These are phyloP conservation scores for Andricus curvator DNA, from an alignment of 2,888 invertebrate species.

Conservation along the genomic window DNA sequence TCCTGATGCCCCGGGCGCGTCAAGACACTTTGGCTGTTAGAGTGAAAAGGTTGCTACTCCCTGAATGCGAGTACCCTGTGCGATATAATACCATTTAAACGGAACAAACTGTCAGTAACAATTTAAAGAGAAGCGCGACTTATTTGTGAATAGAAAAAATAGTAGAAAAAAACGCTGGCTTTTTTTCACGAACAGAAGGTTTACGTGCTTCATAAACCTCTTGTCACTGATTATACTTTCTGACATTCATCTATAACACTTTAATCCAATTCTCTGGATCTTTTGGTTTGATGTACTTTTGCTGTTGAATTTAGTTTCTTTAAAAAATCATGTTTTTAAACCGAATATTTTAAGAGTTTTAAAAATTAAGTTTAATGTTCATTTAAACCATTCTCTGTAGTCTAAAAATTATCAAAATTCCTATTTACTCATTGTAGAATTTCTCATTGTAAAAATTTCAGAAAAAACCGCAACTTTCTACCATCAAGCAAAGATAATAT, in stretches of 20 bases:
- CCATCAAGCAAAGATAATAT: no score
- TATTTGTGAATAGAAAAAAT: slow-evolving; percentile 8
- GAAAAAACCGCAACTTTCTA: no score
- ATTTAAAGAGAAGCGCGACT: slow-evolving; percentile 35
- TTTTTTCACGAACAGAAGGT: neutral
- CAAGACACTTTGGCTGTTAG: slow-evolving; percentile 27
- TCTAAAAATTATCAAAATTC: no score
- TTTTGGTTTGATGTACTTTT: neutral
- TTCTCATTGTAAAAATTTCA: no score
- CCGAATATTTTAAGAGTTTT: neutral
- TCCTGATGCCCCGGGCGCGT: slow-evolving; percentile 35
- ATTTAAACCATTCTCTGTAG: no score
- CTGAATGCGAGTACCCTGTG: slow-evolving; percentile 3
- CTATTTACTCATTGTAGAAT: no score
- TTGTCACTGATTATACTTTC: neutral
- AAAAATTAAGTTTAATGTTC: no score
- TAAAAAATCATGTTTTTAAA: no score
- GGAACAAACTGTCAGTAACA: slow-evolving; percentile 38
- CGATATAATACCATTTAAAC: slow-evolving; percentile 39
- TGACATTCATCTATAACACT: neutral
- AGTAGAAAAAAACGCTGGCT: neutral
- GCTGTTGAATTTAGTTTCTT: neutral
- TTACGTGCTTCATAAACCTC: neutral
- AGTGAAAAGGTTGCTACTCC: slow-evolving; percentile 39
- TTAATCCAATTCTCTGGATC: neutral